Evolutionary conservation across 2,888 invertebrate species (phyloP), one percentile per base, ranked within the genome.

Genomic region (Zeuzera pyrina): DNA sequence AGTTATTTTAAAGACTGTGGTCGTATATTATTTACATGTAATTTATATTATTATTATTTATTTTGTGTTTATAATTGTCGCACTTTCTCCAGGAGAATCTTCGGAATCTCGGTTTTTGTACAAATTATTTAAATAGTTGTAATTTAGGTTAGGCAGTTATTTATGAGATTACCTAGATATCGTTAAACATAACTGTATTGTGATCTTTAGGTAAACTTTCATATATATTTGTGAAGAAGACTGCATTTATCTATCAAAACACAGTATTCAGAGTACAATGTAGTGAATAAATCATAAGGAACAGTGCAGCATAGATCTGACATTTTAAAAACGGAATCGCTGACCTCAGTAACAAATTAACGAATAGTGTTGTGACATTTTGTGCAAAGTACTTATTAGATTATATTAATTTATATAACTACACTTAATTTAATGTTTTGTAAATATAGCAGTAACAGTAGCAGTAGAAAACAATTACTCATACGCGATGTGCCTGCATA

Each of bases 301-400:
- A 37, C 34, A 33, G 36, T 43, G 45, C 43, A 40, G 41, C 35
- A 38, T 39, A 40, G 38, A 40, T 52, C 61, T 57, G 61, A 19
- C 19, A n/a, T 19, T 19, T 6, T 8, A 19, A 19, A 19, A 19
- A 19, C 15, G 15, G 8, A 15, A 28, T 19, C 8, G 8, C 15
- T 15, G 1, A 70, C 74, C 74, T 74, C 76, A 66, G 54, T 53
- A 57, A 57, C 42, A 52, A 58, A 59, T 53, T 59, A 55, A 56
- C 51, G 43, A 62, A 55, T 59, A 66, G 57, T 49, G 61, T 70
- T 73, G 70, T 78, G 72, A 74, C 70, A 66, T 65, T 66, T 69
- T 79, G 79, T 78, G 81, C 81, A 81, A 77, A 78, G 83, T 83
- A 83, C 83, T 83, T 83, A 83, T 68, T 83, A 83, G 83, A 63